Evolutionary conservation across 2,113 vertebrate species (phyloP).

Genomic region (Rana temporaria): DNA sequence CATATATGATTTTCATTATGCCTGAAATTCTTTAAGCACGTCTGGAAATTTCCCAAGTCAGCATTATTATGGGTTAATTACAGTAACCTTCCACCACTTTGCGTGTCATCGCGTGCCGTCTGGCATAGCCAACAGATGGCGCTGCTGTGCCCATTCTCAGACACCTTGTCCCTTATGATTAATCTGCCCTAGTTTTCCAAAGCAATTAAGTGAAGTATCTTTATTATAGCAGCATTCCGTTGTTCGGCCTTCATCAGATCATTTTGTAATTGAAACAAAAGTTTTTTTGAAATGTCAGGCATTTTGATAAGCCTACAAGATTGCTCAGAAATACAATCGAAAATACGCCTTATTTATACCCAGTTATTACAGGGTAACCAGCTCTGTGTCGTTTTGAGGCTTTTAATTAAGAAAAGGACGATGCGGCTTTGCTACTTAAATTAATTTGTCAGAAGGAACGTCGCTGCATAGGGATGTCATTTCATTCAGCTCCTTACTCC

Average conservation of each 20-base stretch:
- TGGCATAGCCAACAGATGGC: slow-evolving; percentile 53
- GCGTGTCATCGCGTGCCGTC: neutral
- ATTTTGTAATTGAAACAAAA: slow-evolving; percentile 61
- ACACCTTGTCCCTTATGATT: slow-evolving; percentile 62
- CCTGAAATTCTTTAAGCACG: too few species aligned
- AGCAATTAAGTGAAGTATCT: slow-evolving; percentile 64
- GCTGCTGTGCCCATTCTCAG: neutral
- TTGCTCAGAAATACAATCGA: slow-evolving; percentile 58
- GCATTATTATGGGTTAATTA: too few species aligned
- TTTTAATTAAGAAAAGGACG: slow-evolving; percentile 17
- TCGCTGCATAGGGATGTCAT: neutral
- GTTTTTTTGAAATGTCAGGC: slow-evolving; percentile 63
- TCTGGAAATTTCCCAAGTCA: too few species aligned
- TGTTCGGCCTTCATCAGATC: slow-evolving; percentile 64
- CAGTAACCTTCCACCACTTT: too few species aligned
- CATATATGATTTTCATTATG: too few species aligned
- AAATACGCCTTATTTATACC: slow-evolving; percentile 60
- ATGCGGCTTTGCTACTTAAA: neutral
- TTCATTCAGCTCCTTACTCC: neutral
- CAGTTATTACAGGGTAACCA: slow-evolving; percentile 57
- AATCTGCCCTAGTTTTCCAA: slow-evolving; percentile 69
- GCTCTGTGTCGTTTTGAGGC: slow-evolving; percentile 21
- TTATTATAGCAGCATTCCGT: slow-evolving; percentile 65
- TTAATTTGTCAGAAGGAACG: neutral
- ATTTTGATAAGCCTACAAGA: slow-evolving; percentile 60